Base-by-base conservation (phyloP, 2,797 vertebrate genomes). In the Oreochromis grahami region DNA sequence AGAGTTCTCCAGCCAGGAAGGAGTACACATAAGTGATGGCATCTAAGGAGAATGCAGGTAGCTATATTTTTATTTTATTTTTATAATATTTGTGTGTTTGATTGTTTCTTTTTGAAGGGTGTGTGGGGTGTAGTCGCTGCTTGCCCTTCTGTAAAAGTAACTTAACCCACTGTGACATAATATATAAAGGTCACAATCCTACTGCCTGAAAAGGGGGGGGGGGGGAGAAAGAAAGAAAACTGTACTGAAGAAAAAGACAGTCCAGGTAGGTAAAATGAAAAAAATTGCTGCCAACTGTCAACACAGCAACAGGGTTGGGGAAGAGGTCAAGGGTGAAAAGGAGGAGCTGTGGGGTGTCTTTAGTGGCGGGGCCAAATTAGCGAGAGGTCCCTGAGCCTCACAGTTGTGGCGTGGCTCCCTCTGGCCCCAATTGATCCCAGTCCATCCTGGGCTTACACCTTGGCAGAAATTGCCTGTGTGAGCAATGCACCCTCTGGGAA, bases 371-470 rank as follows among this genome's bases (percentile, higher is more conserved):
- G 80, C 77, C 82, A 89, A 92, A 91, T 93, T 91, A 91, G 79
- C 79, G 32, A 12, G 74, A 45, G 79, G 78, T 74, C 76, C 80
- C 41, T 7, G 43, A 77, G 68, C 83, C 82, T 26, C 21, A 26
- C 38, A 70, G 65, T 29, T 45, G 87, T 85, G 78, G 78, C 81
- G 48, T 1, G 12, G 43, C 76, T 86, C 32, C 53, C 79, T 56
- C 74, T 88, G 88, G 87, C 91, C 77, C 88, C 87, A 88, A 81
- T 89, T 93, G 86, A 95, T 85, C 91, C 89, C 83, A 10, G 52
- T 78, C 87, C 43, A 74, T 52, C 74, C 43, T 78, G 87, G 86
- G 84, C 32, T 76, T 53, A 90, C 80, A 87, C 78, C 56, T 55
- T 2, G 9, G 52, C 80, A 86, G 79, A 86, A 91, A 87, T 34